Evolutionary conservation across 2,113 vertebrate genomes (phyloP), one percentile per base, ranked within the genome.

Genomic region (Pseudorectes ferrugineus): DNA sequence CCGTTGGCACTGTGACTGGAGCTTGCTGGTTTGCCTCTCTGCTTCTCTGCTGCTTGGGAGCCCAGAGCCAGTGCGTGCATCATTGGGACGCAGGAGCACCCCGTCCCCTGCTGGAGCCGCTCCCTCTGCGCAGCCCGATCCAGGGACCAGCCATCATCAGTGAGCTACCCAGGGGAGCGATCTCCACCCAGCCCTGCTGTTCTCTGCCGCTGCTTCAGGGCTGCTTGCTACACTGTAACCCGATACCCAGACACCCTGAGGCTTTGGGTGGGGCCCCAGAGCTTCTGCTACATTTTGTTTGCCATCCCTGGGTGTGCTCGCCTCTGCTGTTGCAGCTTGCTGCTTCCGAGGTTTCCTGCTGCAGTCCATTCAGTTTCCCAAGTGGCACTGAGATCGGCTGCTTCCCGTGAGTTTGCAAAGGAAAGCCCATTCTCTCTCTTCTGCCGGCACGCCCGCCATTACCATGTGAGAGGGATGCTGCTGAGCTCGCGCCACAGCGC

Each of bases 211-310:
- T 20, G 43, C 31, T 24, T 26, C 40, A 35, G 51, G 51, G 7
- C 38, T 54, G 36, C 29, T 20, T 3, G 54, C 25, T 22, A 21
- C 31, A 26, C 42, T 19, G 42, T 21, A 24, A 59, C 26, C 54
- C 0, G 1, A 36, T 20, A 26, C 25, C 14, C 0, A 0, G 11
- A 23, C n/a, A 23, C n/a, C 8, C 20, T 12, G 13, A 1, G 2
- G 20, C 33, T 58, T 29, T 1, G 0, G 66, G 26, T 18, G 4
- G 6, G 14, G 40, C 19, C 42, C 26, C 3, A 8, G 42, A 46
- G 6, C 36, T 46, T 36, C 72, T 46, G 20, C n/a, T 36, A 5
- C 11, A 6, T 36, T 19, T 24, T 46, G 9, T 58, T 58, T 45
- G 14, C 14, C 19, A 8, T 7, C 25, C 19, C 35, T 22, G 26